Conservation (phyloP, 2,797 vertebrate species). For the Acanthiza pusilla region DNA sequence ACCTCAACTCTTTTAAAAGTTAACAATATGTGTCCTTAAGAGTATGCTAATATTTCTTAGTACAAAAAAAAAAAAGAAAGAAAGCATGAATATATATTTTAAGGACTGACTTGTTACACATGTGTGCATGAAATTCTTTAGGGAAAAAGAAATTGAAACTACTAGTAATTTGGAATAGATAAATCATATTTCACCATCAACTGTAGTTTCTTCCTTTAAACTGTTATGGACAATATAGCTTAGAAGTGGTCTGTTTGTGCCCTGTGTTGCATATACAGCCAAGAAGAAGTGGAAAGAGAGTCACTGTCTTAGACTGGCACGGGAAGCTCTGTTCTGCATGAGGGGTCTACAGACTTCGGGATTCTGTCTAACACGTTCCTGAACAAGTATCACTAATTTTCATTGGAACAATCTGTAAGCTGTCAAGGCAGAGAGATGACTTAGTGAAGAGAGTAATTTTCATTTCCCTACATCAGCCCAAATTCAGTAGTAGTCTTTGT, state of each 20-base stretch:
- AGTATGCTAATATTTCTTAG: constrained; percentile 11
- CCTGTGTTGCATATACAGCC: not conserved
- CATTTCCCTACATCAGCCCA: not conserved
- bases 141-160: not conserved
- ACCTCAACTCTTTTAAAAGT: constrained; percentile 43
- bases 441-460: not conserved
- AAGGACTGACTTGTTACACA: fast-evolving
- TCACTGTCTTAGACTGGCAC: not conserved
- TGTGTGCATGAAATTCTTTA: not conserved
- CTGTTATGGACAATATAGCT: not conserved
- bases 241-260: not conserved
- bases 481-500: not conserved
- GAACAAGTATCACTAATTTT: not conserved
- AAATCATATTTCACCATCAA: not conserved
- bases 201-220: not conserved
- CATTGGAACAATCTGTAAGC: not conserved
- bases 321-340: not conserved
- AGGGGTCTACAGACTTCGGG: not conserved
- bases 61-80: not conserved
- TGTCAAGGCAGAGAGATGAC: not conserved
- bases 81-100: not conserved
- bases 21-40: constrained; percentile 20
- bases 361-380: not conserved
- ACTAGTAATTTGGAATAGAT: not conserved
- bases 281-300: not conserved